A percentile compares a stretch with the other conserved stretches of the same genome.
Evolutionary conservation across 2,113 vertebrate species (phyloP).

Genomic region (Rhegmatorhina hoffmannsi): DNA sequence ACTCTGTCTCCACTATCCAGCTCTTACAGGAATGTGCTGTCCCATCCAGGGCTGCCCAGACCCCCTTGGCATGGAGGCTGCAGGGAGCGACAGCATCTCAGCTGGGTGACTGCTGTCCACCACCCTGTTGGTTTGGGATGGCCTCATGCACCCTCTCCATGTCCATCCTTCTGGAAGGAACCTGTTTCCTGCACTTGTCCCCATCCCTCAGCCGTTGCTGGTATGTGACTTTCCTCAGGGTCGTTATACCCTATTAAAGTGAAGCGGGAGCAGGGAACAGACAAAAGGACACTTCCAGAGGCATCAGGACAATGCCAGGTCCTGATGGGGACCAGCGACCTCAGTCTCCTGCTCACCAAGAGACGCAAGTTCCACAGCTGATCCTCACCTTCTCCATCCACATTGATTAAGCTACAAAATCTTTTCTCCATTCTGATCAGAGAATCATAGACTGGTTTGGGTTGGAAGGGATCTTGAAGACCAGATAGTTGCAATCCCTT

Average conservation of each 20-base stretch:
- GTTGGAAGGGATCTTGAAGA: not conserved
- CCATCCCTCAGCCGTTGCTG: not conserved
- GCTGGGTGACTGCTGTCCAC: not conserved
- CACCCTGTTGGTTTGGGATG: rapidly evolving
- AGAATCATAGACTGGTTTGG: not conserved
- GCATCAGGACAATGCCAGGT: not conserved
- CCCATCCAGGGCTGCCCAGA: rapidly evolving
- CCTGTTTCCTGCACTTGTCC: rapidly evolving
- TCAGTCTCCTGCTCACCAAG: not conserved
- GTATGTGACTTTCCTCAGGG: rapidly evolving
- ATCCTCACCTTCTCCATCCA: not conserved
- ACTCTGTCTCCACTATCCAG: not conserved
- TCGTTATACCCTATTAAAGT: not conserved
- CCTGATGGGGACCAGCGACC: not conserved
- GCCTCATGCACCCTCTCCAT: rapidly evolving
- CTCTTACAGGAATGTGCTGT: not conserved
- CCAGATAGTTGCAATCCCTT: not conserved
- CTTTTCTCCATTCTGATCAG: not conserved
- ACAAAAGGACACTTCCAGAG: not conserved
- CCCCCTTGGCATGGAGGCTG: not conserved
- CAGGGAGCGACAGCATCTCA: rapidly evolving
- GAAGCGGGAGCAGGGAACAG: not conserved
- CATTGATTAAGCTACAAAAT: not conserved
- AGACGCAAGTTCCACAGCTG: not conserved
- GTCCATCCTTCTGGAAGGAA: not conserved